phyloP scores from a whole-genome alignment of 2,797 vertebrate species.

The Amblyopsis hoosieri region DNA sequence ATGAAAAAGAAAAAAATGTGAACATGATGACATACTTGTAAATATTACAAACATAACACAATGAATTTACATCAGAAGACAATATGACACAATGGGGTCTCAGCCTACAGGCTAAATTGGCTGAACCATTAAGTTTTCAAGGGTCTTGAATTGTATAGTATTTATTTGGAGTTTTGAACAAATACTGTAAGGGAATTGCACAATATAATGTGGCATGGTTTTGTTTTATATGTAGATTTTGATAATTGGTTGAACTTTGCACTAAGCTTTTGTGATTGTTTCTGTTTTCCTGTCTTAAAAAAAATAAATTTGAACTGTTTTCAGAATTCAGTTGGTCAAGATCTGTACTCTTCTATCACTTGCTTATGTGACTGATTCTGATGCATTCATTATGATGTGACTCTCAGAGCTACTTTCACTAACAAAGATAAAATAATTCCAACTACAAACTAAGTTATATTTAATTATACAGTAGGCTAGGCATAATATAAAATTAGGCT shows the following conservation, averaged over 20 bases:
- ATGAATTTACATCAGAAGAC: neutral
- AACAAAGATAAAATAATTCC: too few relatives aligned
- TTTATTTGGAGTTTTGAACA: conserved; percentile 8
- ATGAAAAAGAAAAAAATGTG: too few relatives aligned
- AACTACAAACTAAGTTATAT: too few relatives aligned
- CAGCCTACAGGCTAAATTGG: neutral
- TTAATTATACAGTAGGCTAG: too few relatives aligned
- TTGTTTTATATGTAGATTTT: neutral
- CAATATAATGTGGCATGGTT: neutral
- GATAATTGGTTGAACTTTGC: conserved; percentile 7
- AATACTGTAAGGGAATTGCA: neutral
- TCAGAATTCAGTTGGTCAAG: neutral
- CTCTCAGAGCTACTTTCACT: too few relatives aligned
- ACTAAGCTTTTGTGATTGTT: conserved; percentile 5
- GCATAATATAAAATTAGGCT: too few relatives aligned
- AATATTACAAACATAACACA: neutral
- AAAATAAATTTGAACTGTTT: neutral
- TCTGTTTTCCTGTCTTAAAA: neutral
- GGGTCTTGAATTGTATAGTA: neutral
- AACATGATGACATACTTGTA: neutral
- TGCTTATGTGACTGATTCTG: too few relatives aligned
- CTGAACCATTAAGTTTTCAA: neutral
- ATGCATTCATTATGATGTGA: too few relatives aligned
- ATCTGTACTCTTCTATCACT: too few relatives aligned
- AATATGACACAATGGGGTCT: neutral